Evolutionary conservation across 2,888 invertebrate species (phyloP).

Genomic region (Esperia sulphurella): DNA sequence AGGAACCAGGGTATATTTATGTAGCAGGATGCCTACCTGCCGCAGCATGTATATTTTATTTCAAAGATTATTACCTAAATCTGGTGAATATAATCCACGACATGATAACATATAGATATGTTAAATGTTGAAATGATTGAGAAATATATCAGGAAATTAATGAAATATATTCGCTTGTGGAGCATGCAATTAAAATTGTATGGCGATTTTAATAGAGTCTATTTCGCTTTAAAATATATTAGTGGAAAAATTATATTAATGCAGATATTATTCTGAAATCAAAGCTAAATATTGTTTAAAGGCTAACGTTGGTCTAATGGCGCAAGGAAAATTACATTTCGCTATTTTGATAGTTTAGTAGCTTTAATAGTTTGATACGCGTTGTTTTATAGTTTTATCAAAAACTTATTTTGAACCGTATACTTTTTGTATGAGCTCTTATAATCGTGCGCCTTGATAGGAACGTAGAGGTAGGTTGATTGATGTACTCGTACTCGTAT

Average conservation of each 20-base stretch:
- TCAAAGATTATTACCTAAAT: no score
- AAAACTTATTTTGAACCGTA: neutral
- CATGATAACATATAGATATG: no score
- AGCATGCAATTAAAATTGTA: conserved; percentile 12
- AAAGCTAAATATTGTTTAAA: neutral
- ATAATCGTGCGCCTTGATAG: neutral
- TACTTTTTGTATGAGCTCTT: neutral
- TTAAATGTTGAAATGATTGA: conserved; percentile 9
- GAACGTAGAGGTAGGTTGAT: neutral
- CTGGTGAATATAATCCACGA: no score
- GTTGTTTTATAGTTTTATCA: neutral
- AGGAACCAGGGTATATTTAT: no score
- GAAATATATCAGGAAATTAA: conserved; percentile 9
- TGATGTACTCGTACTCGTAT: neutral
- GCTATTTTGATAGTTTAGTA: conserved; percentile 6
- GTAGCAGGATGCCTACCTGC: no score
- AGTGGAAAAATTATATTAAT: neutral
- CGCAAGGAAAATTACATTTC: no score
- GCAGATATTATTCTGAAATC: neutral
- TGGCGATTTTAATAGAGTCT: neutral
- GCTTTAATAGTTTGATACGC: conserved; percentile 16
- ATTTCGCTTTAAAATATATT: neutral
- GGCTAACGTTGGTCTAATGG: conserved; percentile 2
- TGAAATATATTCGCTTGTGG: conserved; percentile 22
- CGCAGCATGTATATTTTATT: no score